Evolutionary conservation across 2,797 vertebrate genomes (phyloP).

Genomic region (Acanthurus leucopareius): DNA sequence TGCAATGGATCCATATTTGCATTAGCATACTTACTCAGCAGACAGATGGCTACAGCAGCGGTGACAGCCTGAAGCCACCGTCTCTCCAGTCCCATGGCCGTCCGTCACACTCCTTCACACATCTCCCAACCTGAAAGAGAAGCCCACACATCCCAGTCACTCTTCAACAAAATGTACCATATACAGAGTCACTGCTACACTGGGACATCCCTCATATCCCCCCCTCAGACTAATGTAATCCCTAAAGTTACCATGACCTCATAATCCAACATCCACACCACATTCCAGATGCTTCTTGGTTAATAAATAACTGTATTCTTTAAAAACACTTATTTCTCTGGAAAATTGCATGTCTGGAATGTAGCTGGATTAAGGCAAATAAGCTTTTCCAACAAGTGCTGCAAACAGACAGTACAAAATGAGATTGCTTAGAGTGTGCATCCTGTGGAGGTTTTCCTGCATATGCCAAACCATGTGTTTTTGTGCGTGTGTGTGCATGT

Average conservation of each 20-base stretch:
- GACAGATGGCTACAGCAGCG: conserved; percentile 80
- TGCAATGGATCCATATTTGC: conserved; percentile 49
- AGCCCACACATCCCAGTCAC: conserved; percentile 59
- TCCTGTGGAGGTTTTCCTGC: conserved; percentile 28
- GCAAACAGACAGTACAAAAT: conserved; percentile 24
- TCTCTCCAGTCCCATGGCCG: conserved; percentile 87
- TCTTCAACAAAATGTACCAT: conserved; percentile 36
- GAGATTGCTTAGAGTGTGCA: conserved; percentile 24
- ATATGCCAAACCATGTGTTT: conserved; percentile 14
- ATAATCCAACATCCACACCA: conserved; percentile 60
- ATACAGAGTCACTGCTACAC: conserved; percentile 28
- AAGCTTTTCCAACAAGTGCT: conserved; percentile 52
- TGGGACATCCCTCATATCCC: conserved; percentile 47
- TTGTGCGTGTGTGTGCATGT: background rate
- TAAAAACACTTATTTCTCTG: conserved; percentile 62
- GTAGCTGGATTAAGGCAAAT: conserved; percentile 64
- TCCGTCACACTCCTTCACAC: conserved; percentile 83
- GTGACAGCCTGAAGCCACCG: conserved; percentile 84
- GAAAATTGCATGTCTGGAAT: conserved; percentile 67
- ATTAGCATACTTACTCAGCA: conserved; percentile 84
- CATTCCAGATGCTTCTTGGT: conserved; percentile 67
- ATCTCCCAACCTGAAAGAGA: conserved; percentile 81
- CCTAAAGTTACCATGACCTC: conserved; percentile 64
- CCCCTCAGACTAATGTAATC: conserved; percentile 64
- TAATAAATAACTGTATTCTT: conserved; percentile 70